Base-by-base conservation (phyloP, 1,140 invertebrate species). In the Aleiodes sp. region DNA sequence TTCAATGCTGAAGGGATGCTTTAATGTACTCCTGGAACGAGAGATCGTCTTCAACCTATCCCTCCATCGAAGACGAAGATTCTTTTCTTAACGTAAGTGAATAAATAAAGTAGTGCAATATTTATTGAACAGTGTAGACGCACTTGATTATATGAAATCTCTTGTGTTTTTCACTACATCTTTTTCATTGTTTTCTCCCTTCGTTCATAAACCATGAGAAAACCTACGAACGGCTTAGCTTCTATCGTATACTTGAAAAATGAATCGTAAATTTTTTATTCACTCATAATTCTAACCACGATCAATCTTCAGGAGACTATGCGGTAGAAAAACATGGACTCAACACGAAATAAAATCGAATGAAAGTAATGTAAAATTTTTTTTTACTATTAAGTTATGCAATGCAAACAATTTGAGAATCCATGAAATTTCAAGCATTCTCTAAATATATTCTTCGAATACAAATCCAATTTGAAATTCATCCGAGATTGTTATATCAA, bases 381-480 rank as follows among this genome's bases (percentile, higher is more conserved):
- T 21, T 10, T 6, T 28, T 24, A 2, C 28, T 60, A 0, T 57
- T 57, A 21, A 35, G 31, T 33, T 8, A 19, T n/a, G 28, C 28
- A 52, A 24, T 35, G 19, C 35, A 28, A 60, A 39, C 59, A 52
- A 68, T 68, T 28, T 16, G 26, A 52, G 57, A 68, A 62, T 52
- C 35, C 65, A 68, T 68, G 46, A 68, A 68, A 68, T 68, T 68
- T 21, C 39, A 37, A 62, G 39, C 59, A 24, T 16, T 37, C 33
- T 26, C 33, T 16, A 28, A 24, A 67, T 21, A 14, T 60, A 67
- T 60, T n/a, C 29, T 33, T 19, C n/a, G 6, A 37, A 14, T 60
- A 41, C 33, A 21, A 68, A 68, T 68, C 39, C 59, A 68, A 68
- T 68, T 68, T 68, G 57, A 62, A 52, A 68, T 62, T 68, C 39